A percentile compares a stretch with the other conserved stretches of the same genome.
These are phyloP conservation scores for Stenodera caucasica DNA, from an alignment of 2,888 invertebrate genomes.

Conservation along the genomic window DNA sequence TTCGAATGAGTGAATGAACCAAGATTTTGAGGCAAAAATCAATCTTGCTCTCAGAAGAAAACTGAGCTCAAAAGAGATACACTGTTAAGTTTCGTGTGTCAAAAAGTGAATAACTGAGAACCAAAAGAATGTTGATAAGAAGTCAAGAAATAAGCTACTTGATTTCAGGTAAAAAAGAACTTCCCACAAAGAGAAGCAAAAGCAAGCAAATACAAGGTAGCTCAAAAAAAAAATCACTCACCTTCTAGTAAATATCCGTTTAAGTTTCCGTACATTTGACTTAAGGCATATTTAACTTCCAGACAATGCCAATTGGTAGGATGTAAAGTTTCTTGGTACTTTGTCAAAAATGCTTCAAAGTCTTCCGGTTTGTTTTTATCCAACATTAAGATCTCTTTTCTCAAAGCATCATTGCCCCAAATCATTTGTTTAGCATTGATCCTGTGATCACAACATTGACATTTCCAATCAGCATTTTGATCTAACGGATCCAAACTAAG, in stretches of 20 bases:
- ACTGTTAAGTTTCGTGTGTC: too few relatives aligned
- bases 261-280: slow-evolving; percentile 68
- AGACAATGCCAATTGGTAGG: slow-evolving; percentile 66
- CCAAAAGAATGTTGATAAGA: too few relatives aligned
- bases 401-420: slow-evolving; percentile 65
- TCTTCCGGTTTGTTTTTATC: slow-evolving; percentile 59
- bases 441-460: slow-evolving; percentile 63
- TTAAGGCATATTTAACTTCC: slow-evolving; percentile 68
- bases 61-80: too few relatives aligned
- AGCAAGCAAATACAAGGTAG: too few relatives aligned
- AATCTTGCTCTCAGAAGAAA: too few relatives aligned
- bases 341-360: slow-evolving; percentile 65
- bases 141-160: too few relatives aligned
- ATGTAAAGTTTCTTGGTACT: slow-evolving; percentile 65
- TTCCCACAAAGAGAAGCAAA: too few relatives aligned
- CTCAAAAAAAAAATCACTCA: too few relatives aligned
- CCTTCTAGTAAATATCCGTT: slow-evolving; percentile 62
- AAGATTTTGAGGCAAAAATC: too few relatives aligned
- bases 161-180: too few relatives aligned
- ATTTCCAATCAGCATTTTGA: slow-evolving; percentile 64
- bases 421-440: slow-evolving; percentile 63
- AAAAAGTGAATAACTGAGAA: too few relatives aligned
- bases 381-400: slow-evolving; percentile 61
- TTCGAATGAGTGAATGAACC: too few relatives aligned
- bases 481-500: slow-evolving; percentile 65